phyloP scores from a whole-genome alignment of 2,113 vertebrate genomes.

The Camelus bactrianus region DNA sequence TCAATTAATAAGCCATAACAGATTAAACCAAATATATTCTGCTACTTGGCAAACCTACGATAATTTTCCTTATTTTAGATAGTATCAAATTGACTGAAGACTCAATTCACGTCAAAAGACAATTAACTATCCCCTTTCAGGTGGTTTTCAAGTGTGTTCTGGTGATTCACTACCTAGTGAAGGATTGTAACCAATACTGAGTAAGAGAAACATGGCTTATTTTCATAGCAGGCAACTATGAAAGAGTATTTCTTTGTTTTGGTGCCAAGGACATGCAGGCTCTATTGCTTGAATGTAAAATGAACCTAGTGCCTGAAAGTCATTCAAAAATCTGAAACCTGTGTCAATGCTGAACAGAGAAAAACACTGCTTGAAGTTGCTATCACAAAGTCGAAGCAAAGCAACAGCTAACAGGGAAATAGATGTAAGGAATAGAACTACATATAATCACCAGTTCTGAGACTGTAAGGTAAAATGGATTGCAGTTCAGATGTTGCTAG shows the following conservation, averaged over 20 bases:
- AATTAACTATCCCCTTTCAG: neutral
- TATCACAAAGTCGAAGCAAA: slow-evolving; percentile 74
- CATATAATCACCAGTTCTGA: slow-evolving; percentile 63
- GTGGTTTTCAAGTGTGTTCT: neutral
- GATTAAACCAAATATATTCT: neutral
- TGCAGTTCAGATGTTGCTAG: neutral
- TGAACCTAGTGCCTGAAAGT: slow-evolving; percentile 70
- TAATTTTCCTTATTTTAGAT: neutral
- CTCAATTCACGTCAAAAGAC: neutral
- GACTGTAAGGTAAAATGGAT: slow-evolving; percentile 28
- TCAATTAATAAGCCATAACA: neutral
- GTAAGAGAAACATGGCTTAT: neutral
- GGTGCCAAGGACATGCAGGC: slow-evolving; percentile 36
- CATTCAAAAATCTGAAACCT: slow-evolving; percentile 69
- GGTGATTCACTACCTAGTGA: neutral
- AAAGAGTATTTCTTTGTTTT: slow-evolving; percentile 37
- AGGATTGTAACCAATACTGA: slow-evolving; percentile 16
- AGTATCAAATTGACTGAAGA: slow-evolving; percentile 9
- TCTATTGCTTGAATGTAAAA: slow-evolving; percentile 68
- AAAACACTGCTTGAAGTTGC: slow-evolving; percentile 68
- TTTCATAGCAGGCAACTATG: slow-evolving; percentile 19
- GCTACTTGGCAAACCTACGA: slow-evolving; percentile 41
- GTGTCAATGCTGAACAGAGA: slow-evolving; percentile 75
- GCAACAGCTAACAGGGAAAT: slow-evolving; percentile 75
- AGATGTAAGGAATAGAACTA: slow-evolving; percentile 74